Evolutionary conservation across 2,113 vertebrate species (phyloP).

Genomic region (Numida meleagris): DNA sequence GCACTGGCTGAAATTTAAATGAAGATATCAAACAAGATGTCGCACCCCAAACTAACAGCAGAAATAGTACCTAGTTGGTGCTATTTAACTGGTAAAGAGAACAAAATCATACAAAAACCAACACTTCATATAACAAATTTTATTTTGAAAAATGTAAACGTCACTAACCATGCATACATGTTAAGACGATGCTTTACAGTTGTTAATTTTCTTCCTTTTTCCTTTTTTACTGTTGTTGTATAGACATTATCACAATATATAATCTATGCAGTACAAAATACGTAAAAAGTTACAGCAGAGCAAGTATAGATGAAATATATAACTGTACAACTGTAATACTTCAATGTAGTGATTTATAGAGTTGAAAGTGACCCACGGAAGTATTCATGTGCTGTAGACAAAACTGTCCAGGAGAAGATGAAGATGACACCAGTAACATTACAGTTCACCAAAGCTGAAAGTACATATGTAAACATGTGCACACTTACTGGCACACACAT

Average conservation of each 20-base stretch:
- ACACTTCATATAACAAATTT: conserved; percentile 64
- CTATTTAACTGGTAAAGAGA: neutral
- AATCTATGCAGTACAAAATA: conserved; percentile 84
- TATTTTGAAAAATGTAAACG: conserved; percentile 83
- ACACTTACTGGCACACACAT: neutral
- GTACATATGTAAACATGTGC: neutral
- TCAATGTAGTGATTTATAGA: conserved; percentile 75
- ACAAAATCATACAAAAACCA: neutral
- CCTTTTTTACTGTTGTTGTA: conserved; percentile 65
- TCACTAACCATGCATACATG: conserved; percentile 83
- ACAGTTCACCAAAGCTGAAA: neutral
- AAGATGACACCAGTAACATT: neutral
- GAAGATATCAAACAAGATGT: neutral
- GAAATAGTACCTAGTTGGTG: neutral
- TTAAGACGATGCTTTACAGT: conserved; percentile 79
- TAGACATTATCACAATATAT: conserved; percentile 84
- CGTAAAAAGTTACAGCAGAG: conserved; percentile 80
- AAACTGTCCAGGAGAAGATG: neutral
- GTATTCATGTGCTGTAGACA: conserved; percentile 34
- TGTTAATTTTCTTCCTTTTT: conserved; percentile 70
- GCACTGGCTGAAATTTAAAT: neutral
- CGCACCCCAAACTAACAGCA: neutral
- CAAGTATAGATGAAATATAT: conserved; percentile 68
- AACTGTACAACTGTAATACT: conserved; percentile 78
- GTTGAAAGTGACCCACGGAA: conserved; percentile 52